A percentile compares a stretch with the other conserved stretches of the same genome.
Conservation (phyloP, 2,113 vertebrate species). For the Rhabdomys dilectus region DNA sequence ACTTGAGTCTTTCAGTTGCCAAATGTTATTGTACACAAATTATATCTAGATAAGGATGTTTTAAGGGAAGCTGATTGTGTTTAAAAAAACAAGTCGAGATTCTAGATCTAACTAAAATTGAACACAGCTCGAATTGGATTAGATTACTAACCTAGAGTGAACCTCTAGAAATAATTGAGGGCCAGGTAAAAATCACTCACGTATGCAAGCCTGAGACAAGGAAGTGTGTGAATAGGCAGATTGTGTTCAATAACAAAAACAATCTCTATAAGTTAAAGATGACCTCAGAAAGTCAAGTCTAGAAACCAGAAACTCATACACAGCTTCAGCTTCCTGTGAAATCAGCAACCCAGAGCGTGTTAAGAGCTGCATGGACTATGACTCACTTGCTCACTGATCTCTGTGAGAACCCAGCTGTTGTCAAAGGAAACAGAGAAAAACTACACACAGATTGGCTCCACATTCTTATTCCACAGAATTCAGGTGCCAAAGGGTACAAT, state of each 20-base stretch:
- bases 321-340: not conserved
- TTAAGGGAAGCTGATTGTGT: not conserved
- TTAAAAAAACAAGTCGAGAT: not conserved
- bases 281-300: not conserved
- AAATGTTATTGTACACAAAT: not conserved
- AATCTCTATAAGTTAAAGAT: not conserved
- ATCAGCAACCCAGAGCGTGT: not conserved
- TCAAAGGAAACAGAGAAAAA: not conserved
- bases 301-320: not conserved
- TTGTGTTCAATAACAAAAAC: not conserved
- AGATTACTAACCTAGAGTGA: not conserved
- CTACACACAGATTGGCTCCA: not conserved
- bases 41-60: not conserved
- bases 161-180: not conserved
- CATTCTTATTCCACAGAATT: not conserved
- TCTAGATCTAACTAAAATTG: not conserved
- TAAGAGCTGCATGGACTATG: not conserved
- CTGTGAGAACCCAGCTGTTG: not conserved
- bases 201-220: not conserved
- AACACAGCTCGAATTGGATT: not conserved
- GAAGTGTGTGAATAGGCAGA: not conserved
- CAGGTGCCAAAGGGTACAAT: conserved; percentile 34
- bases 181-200: not conserved
- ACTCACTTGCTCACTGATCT: not conserved
- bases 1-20: not conserved